A percentile compares a stretch with the other conserved stretches of the same genome.
These are phyloP conservation scores for Tenthredo scrophulariae DNA, from an alignment of 2,888 invertebrate genomes.

Conservation along the genomic window DNA sequence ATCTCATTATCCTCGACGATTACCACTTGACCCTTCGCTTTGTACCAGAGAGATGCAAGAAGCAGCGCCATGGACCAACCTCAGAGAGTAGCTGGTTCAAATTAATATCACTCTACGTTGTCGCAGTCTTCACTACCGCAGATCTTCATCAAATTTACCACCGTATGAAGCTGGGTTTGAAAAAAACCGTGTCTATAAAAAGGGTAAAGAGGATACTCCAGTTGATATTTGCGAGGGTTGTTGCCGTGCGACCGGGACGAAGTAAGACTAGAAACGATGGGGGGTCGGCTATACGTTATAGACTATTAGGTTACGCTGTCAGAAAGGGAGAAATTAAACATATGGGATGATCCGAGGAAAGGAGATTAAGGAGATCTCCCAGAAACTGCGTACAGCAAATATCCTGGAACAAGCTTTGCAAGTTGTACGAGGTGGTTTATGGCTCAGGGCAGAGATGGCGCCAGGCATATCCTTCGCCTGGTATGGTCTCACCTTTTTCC, in stretches of 20 bases:
- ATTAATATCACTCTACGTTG: conserved; percentile 38
- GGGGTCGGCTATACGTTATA: not conserved
- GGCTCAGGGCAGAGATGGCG: conserved; percentile 42
- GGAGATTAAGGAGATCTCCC: not conserved
- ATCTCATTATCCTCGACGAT: conserved; percentile 45
- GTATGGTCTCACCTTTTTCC: conserved; percentile 2
- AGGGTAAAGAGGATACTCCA: not conserved
- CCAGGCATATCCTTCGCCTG: conserved; percentile 30
- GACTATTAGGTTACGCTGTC: conserved; percentile 26
- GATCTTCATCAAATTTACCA: conserved; percentile 22
- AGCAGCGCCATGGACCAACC: conserved; percentile 14
- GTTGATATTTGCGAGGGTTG: not conserved
- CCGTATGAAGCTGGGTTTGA: not conserved
- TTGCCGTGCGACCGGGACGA: not conserved
- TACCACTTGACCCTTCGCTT: conserved; percentile 48
- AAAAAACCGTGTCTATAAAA: not conserved
- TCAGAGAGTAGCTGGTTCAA: conserved; percentile 31
- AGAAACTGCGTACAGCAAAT: not conserved
- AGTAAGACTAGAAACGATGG: not conserved
- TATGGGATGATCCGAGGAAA: not conserved
- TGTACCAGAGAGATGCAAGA: conserved; percentile 38
- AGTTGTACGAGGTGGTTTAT: conserved; percentile 33
- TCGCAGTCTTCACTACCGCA: conserved; percentile 23
- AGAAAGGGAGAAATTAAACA: not conserved
- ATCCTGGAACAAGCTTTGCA: conserved; percentile 26